Percentiles rank a stretch among this genome's conserved stretches.
These are phyloP conservation scores for Ceratina calcarata DNA, from an alignment of 1,140 invertebrate genomes.

Conservation along the genomic window DNA sequence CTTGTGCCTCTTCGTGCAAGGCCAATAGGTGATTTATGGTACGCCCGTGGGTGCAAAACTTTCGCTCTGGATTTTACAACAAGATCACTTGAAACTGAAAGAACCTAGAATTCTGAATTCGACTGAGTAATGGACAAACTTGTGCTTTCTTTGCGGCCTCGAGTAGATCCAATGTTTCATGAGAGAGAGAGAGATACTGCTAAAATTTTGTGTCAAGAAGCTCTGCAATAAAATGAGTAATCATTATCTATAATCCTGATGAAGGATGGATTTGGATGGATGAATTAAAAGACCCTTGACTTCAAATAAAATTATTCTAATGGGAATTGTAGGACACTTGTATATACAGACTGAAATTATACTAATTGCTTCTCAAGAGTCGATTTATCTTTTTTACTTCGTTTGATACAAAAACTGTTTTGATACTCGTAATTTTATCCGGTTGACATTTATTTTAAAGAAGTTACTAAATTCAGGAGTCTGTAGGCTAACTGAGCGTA, in stretches of 20 bases:
- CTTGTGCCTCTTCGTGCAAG: neutral
- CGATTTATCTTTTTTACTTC: too few relatives aligned
- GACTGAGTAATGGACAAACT: neutral
- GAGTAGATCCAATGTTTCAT: neutral
- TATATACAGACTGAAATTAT: too few relatives aligned
- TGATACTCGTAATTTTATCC: too few relatives aligned
- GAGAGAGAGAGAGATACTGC: too few relatives aligned
- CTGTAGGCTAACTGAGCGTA: constrained; percentile 8
- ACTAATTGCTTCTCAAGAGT: too few relatives aligned
- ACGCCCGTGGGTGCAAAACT: neutral
- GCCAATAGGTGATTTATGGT: constrained; percentile 31
- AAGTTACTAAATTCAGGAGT: constrained; percentile 4
- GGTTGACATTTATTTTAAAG: neutral
- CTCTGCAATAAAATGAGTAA: neutral
- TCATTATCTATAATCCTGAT: too few relatives aligned
- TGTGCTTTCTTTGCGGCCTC: neutral
- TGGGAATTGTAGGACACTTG: too few relatives aligned
- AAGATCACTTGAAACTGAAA: neutral
- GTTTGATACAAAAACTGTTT: too few relatives aligned
- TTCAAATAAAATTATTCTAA: too few relatives aligned
- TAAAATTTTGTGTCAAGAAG: too few relatives aligned
- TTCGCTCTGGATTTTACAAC: neutral
- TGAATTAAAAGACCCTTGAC: too few relatives aligned
- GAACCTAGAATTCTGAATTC: neutral
- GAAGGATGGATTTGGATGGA: too few relatives aligned